phyloP scores from a whole-genome alignment of 30 jellyfish, hydroid and myxozoan genomes.

The Phacellophora camtschatica region DNA sequence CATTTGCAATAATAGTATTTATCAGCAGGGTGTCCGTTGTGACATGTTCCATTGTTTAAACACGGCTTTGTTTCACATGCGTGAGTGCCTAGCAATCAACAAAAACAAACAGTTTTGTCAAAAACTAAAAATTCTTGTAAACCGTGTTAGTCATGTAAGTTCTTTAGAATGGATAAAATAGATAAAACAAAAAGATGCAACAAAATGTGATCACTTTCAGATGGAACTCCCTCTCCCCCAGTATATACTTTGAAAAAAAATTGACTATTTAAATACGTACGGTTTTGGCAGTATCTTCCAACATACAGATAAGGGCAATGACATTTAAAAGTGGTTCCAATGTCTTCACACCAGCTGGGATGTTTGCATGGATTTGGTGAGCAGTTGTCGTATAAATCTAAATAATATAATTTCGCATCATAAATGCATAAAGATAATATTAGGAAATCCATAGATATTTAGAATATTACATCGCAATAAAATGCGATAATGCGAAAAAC shows the following conservation, averaged over 20 bases:
- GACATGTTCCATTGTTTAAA: constrained; percentile 31
- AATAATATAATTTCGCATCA: background rate
- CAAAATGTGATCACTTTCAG: too few relatives aligned
- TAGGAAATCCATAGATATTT: too few relatives aligned
- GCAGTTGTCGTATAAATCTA: constrained; percentile 37
- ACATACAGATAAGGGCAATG: constrained; percentile 15
- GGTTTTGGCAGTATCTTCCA: constrained; percentile 24
- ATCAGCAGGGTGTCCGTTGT: background rate
- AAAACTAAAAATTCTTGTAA: background rate
- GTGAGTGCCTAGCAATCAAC: background rate
- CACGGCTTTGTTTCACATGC: constrained; percentile 27
- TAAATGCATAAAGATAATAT: background rate
- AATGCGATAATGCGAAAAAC: too few relatives aligned
- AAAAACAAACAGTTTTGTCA: background rate
- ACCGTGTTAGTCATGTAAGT: background rate
- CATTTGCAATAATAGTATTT: constrained; percentile 6
- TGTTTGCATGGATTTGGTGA: constrained; percentile 46
- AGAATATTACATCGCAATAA: too few relatives aligned
- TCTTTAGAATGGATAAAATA: background rate
- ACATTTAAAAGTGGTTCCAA: constrained; percentile 39
- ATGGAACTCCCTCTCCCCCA: too few relatives aligned
- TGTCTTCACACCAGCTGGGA: constrained; percentile 56
- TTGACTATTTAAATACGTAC: too few relatives aligned
- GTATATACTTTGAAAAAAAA: too few relatives aligned
- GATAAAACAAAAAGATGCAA: background rate